Conservation (phyloP, 2,113 vertebrate species). For the Strigops habroptila region DNA sequence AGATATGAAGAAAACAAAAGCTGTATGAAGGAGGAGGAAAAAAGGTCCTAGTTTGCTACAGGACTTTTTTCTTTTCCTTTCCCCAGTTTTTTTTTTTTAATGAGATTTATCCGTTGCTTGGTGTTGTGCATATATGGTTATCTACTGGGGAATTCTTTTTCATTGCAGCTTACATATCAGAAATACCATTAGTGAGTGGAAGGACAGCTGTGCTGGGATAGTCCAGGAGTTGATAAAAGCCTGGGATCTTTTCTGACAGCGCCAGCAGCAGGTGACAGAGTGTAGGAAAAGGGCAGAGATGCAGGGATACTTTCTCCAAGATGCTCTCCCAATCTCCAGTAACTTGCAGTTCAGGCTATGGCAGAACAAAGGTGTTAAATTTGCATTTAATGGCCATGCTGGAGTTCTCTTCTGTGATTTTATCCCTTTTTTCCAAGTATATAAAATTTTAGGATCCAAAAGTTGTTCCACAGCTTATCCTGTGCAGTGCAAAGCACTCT, state of each 20-base stretch:
- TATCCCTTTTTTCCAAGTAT: not conserved
- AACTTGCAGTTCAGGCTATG: not conserved
- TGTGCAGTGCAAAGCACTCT: not conserved
- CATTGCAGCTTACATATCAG: not conserved
- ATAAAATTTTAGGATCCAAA: not conserved
- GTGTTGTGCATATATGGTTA: not conserved
- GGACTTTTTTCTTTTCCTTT: not conserved
- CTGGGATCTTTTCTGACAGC: not conserved
- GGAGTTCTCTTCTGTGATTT: not conserved
- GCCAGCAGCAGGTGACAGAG: not conserved
- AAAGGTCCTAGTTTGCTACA: not conserved
- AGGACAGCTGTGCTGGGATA: not conserved
- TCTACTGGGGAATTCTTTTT: not conserved
- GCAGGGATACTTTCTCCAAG: not conserved
- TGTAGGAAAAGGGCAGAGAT: not conserved
- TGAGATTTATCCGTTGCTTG: not conserved
- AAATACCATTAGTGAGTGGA: not conserved
- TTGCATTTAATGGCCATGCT: not conserved
- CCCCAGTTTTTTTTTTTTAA: not conserved
- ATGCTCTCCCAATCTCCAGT: not conserved
- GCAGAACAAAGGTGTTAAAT: not conserved
- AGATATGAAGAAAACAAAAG: not conserved
- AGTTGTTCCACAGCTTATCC: not conserved
- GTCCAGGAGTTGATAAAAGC: not conserved
- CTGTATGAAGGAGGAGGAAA: not conserved